phyloP scores from a whole-genome alignment of 2,113 vertebrate species.

The Ardeotis arabs region DNA sequence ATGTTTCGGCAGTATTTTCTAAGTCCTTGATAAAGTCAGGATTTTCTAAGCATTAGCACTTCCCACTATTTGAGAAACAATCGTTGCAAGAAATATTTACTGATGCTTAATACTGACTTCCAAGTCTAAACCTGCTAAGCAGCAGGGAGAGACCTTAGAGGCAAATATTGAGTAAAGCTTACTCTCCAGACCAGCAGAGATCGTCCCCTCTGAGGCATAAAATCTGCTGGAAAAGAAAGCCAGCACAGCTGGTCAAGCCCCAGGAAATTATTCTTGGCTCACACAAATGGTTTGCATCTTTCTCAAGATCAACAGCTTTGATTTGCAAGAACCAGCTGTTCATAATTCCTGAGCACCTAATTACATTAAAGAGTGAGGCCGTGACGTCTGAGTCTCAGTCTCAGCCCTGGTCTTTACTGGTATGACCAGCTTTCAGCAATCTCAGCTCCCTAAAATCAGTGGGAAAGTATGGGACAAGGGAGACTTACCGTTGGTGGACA shows the following conservation, averaged over 20 bases:
- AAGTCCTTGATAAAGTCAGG: neutral
- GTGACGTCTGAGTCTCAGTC: neutral
- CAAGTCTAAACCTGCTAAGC: neutral
- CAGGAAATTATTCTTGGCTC: neutral
- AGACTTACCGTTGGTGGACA: neutral
- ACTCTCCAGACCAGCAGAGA: neutral
- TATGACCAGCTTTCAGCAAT: neutral
- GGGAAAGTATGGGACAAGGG: neutral
- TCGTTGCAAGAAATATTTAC: neutral
- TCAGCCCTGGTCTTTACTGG: neutral
- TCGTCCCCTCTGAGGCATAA: neutral
- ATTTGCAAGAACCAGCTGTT: neutral
- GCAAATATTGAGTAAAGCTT: neutral
- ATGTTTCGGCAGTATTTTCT: neutral
- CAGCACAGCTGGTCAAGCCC: neutral
- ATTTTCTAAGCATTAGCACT: neutral
- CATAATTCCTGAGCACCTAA: neutral
- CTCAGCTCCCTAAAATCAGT: neutral
- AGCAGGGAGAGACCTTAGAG: neutral
- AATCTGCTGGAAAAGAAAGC: neutral
- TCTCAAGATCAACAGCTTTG: neutral
- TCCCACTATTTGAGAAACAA: neutral
- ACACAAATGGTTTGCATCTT: neutral
- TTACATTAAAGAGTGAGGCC: neutral
- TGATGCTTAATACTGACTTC: neutral